Percentiles rank a stretch among this genome's conserved stretches.
Evolutionary conservation across 2,797 vertebrate genomes (phyloP).

Genomic region (Lacerta viridis): DNA sequence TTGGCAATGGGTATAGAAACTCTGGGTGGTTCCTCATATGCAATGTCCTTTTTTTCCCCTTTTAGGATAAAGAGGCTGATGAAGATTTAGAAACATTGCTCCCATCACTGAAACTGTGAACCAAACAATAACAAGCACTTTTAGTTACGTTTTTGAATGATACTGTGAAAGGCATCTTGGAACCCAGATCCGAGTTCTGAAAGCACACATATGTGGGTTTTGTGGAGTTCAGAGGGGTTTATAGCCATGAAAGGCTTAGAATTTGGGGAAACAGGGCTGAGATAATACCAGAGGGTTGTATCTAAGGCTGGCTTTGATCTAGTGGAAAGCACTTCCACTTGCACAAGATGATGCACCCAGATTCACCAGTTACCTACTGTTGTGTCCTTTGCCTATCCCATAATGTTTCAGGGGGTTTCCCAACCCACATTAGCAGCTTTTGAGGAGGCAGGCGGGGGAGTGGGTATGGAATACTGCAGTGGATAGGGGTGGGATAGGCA

Average conservation of each 20-base stretch:
- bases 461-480: not conserved
- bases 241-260: not conserved
- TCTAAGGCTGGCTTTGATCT: too few species aligned
- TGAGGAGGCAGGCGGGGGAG: not conserved
- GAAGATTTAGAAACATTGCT: constrained; percentile 76
- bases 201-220: not conserved
- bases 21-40: constrained; percentile 57
- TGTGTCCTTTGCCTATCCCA: too few species aligned
- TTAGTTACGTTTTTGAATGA: constrained; percentile 44
- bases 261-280: not conserved
- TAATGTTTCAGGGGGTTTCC: too few species aligned
- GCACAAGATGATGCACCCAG: too few species aligned
- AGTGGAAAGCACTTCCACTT: too few species aligned
- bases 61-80: constrained; percentile 79
- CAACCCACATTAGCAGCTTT: not conserved
- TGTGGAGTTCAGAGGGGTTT: constrained; percentile 14
- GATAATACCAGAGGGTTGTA: not conserved
- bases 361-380: too few species aligned
- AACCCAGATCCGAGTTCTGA: not conserved
- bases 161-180: constrained; percentile 47
- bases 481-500: not conserved
- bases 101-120: constrained; percentile 71
- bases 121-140: not conserved
- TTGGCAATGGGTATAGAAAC: constrained; percentile 43
- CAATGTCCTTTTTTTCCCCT: constrained; percentile 62